phyloP scores from a whole-genome alignment of 1,140 invertebrate species.

The Antheraea mylitta region DNA sequence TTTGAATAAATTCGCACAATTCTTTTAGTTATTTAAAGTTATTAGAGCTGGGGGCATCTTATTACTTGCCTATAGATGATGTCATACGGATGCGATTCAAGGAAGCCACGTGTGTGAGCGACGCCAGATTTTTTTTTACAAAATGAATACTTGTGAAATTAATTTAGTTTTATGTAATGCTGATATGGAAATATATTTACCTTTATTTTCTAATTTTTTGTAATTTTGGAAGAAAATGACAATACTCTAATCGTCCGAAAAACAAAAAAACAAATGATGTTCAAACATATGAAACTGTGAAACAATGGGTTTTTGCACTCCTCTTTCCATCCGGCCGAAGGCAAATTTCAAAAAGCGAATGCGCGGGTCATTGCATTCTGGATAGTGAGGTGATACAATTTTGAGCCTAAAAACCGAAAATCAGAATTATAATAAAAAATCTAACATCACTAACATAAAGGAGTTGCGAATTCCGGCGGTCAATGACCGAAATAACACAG shows the following conservation, averaged over 20 bases:
- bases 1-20: conserved; percentile 30
- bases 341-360: conserved; percentile 74
- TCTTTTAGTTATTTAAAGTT: conserved; percentile 10
- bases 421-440: conserved; percentile 57
- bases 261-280: conserved; percentile 79
- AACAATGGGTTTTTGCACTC: conserved; percentile 75
- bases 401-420: conserved; percentile 70
- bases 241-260: conserved; percentile 76
- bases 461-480: conserved; percentile 77
- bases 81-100: conserved; percentile 60
- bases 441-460: conserved; percentile 63
- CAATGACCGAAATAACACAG: conserved; percentile 79
- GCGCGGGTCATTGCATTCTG: conserved; percentile 68
- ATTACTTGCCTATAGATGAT: conserved; percentile 61
- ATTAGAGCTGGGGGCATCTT: conserved; percentile 35
- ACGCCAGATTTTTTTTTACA: conserved; percentile 44
- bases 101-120: conserved; percentile 57
- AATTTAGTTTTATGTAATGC: conserved; percentile 21
- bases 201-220: conserved; percentile 75
- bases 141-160: conserved; percentile 32
- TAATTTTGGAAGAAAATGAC: conserved; percentile 77
- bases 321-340: conserved; percentile 75
- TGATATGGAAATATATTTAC: conserved; percentile 62
- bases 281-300: conserved; percentile 77
- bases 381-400: conserved; percentile 68